Evolutionary conservation across 2,888 invertebrate species (phyloP).

Genomic region (Oligia strigilis): DNA sequence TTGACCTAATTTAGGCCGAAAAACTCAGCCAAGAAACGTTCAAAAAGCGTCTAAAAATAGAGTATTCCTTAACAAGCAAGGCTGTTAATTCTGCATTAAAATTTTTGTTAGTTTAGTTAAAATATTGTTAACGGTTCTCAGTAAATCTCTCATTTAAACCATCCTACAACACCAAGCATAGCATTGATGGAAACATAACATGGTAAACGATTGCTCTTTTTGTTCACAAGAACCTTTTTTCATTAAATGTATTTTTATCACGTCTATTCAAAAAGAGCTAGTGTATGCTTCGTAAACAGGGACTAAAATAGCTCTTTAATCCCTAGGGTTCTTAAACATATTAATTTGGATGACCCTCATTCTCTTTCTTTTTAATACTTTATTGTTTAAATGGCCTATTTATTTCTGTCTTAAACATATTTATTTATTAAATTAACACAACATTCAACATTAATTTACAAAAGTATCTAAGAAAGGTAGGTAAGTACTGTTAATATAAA

Average conservation of each 20-base stretch:
- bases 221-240: constrained; percentile 31
- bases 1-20: constrained; percentile 10
- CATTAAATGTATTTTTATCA: constrained; percentile 14
- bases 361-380: constrained; percentile 4
- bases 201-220: constrained; percentile 30
- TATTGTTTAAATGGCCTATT: not conserved
- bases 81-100: constrained; percentile 29
- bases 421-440: not conserved
- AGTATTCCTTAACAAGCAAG: not conserved
- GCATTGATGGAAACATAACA: constrained; percentile 37
- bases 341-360: constrained; percentile 13
- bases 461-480: not conserved
- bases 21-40: not conserved
- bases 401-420: not conserved
- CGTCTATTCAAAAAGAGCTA: no score
- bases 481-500: not conserved
- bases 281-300: no score
- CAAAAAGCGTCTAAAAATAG: constrained; percentile 5
- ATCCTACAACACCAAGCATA: not conserved
- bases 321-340: constrained; percentile 14
- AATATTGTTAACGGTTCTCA: constrained; percentile 12
- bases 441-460: not conserved
- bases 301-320: no score
- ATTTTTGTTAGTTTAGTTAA: constrained; percentile 28
- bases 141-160: not conserved